phyloP scores from a whole-genome alignment of 2,113 vertebrate species.

The Campylomormyrus numenius region DNA sequence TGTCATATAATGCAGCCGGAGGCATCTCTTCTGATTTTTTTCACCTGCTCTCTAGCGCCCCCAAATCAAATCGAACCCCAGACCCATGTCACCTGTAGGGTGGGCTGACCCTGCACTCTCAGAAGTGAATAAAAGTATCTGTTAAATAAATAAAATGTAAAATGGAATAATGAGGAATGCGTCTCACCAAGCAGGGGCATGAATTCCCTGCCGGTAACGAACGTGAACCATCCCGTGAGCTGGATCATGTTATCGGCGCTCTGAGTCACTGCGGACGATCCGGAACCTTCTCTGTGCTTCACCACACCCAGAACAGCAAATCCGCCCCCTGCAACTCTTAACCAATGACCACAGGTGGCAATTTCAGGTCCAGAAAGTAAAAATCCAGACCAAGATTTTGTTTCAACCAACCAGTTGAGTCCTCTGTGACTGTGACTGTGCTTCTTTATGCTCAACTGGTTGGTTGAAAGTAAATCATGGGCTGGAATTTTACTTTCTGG shows the following conservation, averaged over 20 bases:
- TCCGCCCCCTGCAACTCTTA: neutral
- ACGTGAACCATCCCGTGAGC: neutral
- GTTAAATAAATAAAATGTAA: neutral
- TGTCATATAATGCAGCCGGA: neutral
- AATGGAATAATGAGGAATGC: neutral
- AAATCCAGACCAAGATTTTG: no score
- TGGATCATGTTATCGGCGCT: neutral
- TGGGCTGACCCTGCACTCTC: neutral
- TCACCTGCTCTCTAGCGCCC: neutral
- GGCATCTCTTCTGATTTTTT: neutral
- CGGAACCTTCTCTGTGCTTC: neutral
- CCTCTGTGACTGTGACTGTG: no score
- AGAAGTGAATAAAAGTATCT: neutral
- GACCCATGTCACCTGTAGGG: neutral
- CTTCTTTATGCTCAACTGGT: no score
- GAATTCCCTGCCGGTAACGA: neutral
- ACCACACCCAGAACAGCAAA: neutral
- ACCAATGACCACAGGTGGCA: no score
- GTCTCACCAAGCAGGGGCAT: neutral
- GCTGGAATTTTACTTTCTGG: no score
- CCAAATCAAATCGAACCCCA: neutral
- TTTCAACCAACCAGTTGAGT: no score
- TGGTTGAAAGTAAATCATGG: no score
- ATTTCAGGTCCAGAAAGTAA: no score
- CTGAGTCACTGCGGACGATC: neutral